Percentiles rank a stretch among this genome's conserved stretches.
Conservation (phyloP, 2,113 vertebrate genomes). For the Onychorhynchus coronatus region DNA sequence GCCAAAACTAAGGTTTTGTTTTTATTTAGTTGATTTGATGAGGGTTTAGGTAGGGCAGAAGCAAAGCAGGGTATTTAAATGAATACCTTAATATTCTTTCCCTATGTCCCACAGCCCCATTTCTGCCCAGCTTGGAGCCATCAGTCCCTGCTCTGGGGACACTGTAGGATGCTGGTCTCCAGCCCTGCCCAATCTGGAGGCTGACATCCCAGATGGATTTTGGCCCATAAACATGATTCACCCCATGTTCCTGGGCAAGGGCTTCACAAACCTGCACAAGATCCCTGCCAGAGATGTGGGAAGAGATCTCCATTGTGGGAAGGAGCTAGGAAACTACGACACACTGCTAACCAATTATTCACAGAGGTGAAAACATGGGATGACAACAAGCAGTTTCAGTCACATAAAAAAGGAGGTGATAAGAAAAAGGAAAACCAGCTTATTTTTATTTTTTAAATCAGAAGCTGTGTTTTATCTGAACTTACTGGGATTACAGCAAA, state of each 20-base stretch:
- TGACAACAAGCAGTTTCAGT: neutral
- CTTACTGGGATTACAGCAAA: neutral
- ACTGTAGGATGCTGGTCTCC: neutral
- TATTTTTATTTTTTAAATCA: neutral
- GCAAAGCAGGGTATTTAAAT: neutral
- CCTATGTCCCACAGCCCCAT: neutral
- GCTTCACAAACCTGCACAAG: neutral
- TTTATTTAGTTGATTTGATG: neutral
- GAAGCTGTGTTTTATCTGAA: neutral
- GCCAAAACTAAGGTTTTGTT: neutral
- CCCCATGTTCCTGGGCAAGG: neutral
- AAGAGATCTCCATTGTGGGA: accelerated
- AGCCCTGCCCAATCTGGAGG: neutral
- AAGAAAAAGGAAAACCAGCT: neutral
- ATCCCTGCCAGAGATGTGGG: neutral
- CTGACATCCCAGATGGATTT: neutral
- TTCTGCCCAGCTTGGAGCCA: neutral
- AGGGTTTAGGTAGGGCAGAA: neutral
- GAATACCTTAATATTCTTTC: neutral
- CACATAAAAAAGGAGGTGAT: neutral
- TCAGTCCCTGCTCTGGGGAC: neutral
- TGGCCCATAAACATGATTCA: too few relatives aligned
- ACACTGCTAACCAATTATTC: neutral
- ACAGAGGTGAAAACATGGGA: neutral
- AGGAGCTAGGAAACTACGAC: neutral